Evolutionary conservation across 2,797 vertebrate species (phyloP).

Genomic region (Urophycis tenuis): DNA sequence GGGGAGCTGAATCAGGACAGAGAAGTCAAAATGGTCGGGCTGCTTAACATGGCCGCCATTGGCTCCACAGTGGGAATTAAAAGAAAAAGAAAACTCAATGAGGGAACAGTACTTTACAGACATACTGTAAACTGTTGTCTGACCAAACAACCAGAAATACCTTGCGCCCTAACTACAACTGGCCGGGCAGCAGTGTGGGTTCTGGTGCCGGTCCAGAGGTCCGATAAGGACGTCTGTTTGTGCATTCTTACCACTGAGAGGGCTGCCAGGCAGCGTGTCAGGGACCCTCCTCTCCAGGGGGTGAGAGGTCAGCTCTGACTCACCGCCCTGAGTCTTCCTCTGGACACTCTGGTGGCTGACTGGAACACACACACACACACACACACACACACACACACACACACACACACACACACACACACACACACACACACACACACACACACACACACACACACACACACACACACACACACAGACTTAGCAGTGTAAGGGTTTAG

Average conservation of each 20-base stretch:
- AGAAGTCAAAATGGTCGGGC: neutral
- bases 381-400: no score
- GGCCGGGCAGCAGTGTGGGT: neutral
- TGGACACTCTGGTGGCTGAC: conserved; percentile 61
- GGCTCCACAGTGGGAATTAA: neutral
- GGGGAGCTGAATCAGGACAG: neutral
- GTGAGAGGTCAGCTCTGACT: conserved; percentile 67
- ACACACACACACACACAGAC: neutral
- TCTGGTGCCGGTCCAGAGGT: neutral
- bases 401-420: conserved; percentile 11
- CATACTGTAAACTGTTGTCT: neutral
- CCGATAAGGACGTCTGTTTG: conserved; percentile 5
- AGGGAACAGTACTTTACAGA: neutral
- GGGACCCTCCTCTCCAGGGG: conserved; percentile 56
- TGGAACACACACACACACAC: no score
- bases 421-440: no score
- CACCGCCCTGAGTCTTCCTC: conserved; percentile 58
- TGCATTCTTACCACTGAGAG: conserved; percentile 69
- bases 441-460: conserved; percentile 11
- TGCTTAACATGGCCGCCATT: neutral
- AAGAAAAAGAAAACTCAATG: neutral
- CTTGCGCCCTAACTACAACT: no score
- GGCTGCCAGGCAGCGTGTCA: conserved; percentile 62
- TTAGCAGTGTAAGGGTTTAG: neutral
- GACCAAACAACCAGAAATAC: neutral